Evolutionary conservation across 2,797 vertebrate species (phyloP), one percentile per base, ranked within the genome.

Genomic region (Moxostoma hubbsi): DNA sequence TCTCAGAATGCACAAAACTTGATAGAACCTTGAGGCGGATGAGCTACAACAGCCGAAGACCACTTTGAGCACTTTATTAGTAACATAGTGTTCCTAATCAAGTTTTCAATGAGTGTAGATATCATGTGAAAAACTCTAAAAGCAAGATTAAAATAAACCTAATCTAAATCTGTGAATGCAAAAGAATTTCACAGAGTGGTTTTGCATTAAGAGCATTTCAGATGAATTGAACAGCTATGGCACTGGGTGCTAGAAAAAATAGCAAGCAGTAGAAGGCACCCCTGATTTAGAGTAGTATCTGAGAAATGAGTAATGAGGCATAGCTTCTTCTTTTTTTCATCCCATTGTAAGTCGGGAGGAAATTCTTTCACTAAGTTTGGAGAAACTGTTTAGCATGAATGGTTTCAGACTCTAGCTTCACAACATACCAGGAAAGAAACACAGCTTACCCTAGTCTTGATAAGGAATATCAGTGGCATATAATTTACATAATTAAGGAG

Each of bases 401-500:
- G 82, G 82, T 84, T 68, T 71, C 77, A 79, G 75, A 74, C 76
- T 86, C 77, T 80, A 53, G 77, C 80, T 55, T 65, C 7, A 1
- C 85, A 86, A 84, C 80, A 83, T 81, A 82, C 67, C 59, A 49
- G 63, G 7, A 51, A 62, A 82, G 71, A 84, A 83, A 81, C 73
- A 53, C 49, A 18, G 81, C 77, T 73, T 73, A 85, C 84, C 81
- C 76, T 18, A 75, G 70, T 84, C 86, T 87, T 86, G 84, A 90
- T 87, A 87, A 88, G 83, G 86, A 88, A 88, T 89, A 88, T 91
- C 86, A 87, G 76, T 86, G 83, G 89, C 88, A 88, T 91, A 81
- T 86, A 83, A 92, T 94, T 92, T 92, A 66, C 90, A 92, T 93
- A 92, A 93, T 90, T 90, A 92, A 89, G 84, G 73, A 89, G 91